These are phyloP conservation scores for Antitype chi DNA, from an alignment of 2,888 invertebrate species.

Conservation along the genomic window DNA sequence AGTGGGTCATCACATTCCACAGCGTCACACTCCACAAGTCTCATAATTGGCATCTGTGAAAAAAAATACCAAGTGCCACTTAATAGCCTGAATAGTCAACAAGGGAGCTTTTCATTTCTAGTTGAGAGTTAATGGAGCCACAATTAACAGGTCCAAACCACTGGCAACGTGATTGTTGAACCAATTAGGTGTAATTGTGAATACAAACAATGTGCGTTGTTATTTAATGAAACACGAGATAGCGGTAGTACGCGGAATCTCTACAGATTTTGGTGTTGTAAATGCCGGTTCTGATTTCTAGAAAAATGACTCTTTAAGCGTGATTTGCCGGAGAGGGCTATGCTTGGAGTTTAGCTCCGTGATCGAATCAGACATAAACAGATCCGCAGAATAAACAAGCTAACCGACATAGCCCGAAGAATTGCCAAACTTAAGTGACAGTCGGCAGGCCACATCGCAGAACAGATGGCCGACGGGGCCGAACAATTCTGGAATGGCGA, in stretches of 20 bases:
- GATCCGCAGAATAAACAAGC: too few species aligned
- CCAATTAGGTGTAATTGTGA: constrained; percentile 49
- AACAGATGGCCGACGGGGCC: too few species aligned
- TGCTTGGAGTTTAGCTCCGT: too few species aligned
- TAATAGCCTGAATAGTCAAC: constrained; percentile 30
- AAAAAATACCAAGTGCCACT: constrained; percentile 7
- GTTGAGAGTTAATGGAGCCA: constrained; percentile 26
- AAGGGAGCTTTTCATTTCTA: constrained; percentile 52
- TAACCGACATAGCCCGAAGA: too few species aligned
- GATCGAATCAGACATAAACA: too few species aligned
- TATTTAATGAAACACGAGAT: constrained; percentile 25
- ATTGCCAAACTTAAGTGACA: too few species aligned
- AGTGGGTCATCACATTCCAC: neutral
- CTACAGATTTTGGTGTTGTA: constrained; percentile 22
- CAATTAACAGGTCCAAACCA: constrained; percentile 53
- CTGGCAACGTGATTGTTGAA: constrained; percentile 39
- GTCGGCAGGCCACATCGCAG: too few species aligned
- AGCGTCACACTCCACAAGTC: constrained; percentile 4
- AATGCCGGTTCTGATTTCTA: neutral
- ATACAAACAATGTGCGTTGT: constrained; percentile 32
- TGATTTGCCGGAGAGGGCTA: neutral
- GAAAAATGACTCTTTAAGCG: neutral
- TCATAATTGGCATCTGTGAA: constrained; percentile 6
- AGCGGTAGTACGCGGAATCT: neutral
- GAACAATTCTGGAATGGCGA: too few species aligned